Evolutionary conservation across 2,797 vertebrate genomes (phyloP).

Genomic region (Chromobotia macracanthus): DNA sequence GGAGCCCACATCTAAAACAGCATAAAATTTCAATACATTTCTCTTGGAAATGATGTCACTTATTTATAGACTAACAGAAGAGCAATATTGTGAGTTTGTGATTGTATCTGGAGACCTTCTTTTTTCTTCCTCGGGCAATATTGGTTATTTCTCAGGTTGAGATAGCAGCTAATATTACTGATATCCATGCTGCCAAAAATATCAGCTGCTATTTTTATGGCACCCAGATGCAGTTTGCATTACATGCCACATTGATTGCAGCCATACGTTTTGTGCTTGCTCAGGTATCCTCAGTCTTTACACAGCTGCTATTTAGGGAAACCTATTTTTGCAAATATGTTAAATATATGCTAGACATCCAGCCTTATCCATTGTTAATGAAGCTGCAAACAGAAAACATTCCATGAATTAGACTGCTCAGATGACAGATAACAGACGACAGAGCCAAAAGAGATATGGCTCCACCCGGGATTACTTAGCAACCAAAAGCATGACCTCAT

Average conservation of each 20-base stretch:
- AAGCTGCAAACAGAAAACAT: conserved; percentile 57
- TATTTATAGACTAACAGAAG: conserved; percentile 16
- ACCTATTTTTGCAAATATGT: conserved; percentile 68
- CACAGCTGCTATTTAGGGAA: conserved; percentile 76
- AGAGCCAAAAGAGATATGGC: conserved; percentile 39
- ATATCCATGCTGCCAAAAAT: conserved; percentile 75
- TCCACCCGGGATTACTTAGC: conserved; percentile 27
- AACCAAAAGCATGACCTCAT: conserved; percentile 45
- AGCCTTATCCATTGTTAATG: conserved; percentile 71
- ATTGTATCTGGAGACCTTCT: conserved; percentile 13
- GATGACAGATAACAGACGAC: conserved; percentile 57
- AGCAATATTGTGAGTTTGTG: conserved; percentile 22
- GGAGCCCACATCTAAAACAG: background rate
- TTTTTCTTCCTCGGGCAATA: conserved; percentile 38
- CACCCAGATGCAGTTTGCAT: conserved; percentile 72
- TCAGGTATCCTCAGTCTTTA: conserved; percentile 75
- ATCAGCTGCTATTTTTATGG: conserved; percentile 71
- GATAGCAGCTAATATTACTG: conserved; percentile 67
- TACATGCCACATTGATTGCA: conserved; percentile 77
- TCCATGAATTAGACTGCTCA: conserved; percentile 61
- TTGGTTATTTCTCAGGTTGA: conserved; percentile 44
- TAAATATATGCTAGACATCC: conserved; percentile 70
- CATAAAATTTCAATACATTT: conserved; percentile 13
- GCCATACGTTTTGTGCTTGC: conserved; percentile 69
- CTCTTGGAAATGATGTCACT: conserved; percentile 17